Conservation (phyloP, 2,797 vertebrate species). For the Phalanger gymnotis region DNA sequence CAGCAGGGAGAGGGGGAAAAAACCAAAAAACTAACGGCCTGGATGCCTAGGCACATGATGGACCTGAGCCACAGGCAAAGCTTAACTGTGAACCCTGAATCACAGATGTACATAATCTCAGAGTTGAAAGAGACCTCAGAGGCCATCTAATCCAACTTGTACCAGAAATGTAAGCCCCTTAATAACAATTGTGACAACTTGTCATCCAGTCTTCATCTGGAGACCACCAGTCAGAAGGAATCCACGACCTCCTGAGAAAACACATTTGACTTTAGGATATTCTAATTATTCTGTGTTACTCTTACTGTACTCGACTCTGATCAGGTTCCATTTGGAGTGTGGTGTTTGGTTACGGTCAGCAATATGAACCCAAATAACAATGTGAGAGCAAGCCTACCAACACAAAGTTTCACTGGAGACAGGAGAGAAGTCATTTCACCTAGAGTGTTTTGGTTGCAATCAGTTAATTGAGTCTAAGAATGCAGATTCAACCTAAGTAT, state of each 20-base stretch:
- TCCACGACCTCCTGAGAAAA: not conserved
- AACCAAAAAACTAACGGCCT: not conserved
- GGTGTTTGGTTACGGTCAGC: not conserved
- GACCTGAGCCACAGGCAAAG: conserved; percentile 8
- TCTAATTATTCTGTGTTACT: not conserved
- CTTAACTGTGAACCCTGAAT: not conserved
- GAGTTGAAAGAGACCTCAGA: conserved; percentile 10
- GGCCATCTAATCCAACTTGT: conserved; percentile 2
- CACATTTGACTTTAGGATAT: not conserved
- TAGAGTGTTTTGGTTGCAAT: not conserved
- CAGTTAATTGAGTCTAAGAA: not conserved
- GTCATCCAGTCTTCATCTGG: not conserved
- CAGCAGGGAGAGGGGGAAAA: not conserved
- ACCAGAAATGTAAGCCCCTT: conserved; percentile 39
- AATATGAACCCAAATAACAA: not conserved
- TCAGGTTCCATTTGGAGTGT: not conserved
- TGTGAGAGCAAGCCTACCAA: not conserved
- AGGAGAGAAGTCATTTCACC: conserved; percentile 4
- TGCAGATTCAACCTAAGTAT: not conserved
- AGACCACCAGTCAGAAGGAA: not conserved
- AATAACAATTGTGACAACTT: conserved; percentile 24
- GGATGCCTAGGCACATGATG: not conserved
- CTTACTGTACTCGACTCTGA: not conserved
- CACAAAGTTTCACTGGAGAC: not conserved
- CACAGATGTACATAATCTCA: not conserved